A percentile compares a stretch with the other conserved stretches of the same genome.
phyloP scores from a whole-genome alignment of 2,113 vertebrate species.

The Silurus asotus region DNA sequence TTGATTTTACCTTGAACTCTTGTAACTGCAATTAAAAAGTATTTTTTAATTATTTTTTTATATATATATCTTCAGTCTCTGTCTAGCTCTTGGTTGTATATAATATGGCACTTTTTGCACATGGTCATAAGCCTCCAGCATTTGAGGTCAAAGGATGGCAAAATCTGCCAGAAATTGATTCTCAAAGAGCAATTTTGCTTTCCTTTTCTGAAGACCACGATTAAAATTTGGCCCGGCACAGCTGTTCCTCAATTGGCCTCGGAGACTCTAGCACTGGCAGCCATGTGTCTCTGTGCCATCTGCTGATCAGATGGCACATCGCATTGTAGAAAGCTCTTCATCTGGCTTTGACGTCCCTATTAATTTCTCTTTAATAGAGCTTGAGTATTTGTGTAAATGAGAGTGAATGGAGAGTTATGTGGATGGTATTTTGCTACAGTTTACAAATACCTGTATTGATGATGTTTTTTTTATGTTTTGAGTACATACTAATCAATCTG shows the following conservation, averaged over 20 bases:
- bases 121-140: neutral
- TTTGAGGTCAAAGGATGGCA: neutral
- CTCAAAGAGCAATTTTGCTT: slow-evolving; percentile 24
- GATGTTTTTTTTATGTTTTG: neutral
- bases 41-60: neutral
- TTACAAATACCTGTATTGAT: neutral
- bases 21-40: neutral
- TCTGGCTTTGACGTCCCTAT: slow-evolving; percentile 52
- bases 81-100: neutral
- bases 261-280: slow-evolving; percentile 42
- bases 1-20: neutral
- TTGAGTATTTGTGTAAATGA: slow-evolving; percentile 7
- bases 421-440: neutral
- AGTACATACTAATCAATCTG: neutral
- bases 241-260: slow-evolving; percentile 35
- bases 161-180: neutral
- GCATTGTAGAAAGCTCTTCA: slow-evolving; percentile 48
- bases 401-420: neutral
- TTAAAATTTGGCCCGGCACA: slow-evolving; percentile 35
- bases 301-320: slow-evolving; percentile 62
- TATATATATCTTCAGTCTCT: neutral
- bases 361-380: slow-evolving; percentile 54
- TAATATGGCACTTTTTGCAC: neutral
- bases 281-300: slow-evolving; percentile 57
- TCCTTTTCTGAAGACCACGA: slow-evolving; percentile 15